Base-by-base conservation (phyloP, 2,888 invertebrate genomes). In the Ophion slaviceki region DNA sequence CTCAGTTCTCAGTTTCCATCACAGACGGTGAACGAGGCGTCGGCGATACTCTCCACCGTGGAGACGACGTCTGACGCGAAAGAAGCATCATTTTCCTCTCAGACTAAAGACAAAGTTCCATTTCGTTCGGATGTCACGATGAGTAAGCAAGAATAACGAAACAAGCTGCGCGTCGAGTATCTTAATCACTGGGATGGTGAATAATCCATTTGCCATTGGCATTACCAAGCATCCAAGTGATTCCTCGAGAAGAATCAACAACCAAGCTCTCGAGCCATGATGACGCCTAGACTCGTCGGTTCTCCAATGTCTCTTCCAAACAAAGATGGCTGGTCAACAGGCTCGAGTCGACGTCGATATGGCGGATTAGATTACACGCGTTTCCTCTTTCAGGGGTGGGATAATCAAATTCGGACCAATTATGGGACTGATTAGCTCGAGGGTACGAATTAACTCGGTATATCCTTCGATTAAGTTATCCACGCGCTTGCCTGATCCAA, bases 391-490 rank as follows among this genome's bases (percentile, higher is more conserved):
- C 20, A 14, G 53, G 14, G 57, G 66, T 57, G 36, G 20, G 59
- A 32, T 81, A 86, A 86, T 83, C 74, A 57, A 75, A 81, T 75
- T 28, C 47, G 53, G 62, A 32, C 59, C 77, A 84, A 84, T 86
- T 86, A 84, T 84, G 32, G 61, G 78, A 81, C 66, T 81, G 66
- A 86, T 81, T 76, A 75, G 80, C 70, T 78, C 81, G 20, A 64
- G 83, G 74, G 59, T 81, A 57, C 74, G 77, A 84, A 75, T 86
- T 84, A 81, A 81, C 78, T 66, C 66, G 83, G 36, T 80, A 47
- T 53, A 70, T 62, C 61, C 36, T 62, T 53, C 24, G 53, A 59
- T 67, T 36, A 45, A 82, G 77, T 86, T 82, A 82, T 76, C 62
- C 62, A 28, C 67, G 61, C 68, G 62, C 64, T 61, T 71, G 68